Conservation (phyloP, 2,888 invertebrate genomes). For the Sphinx pinastri region DNA sequence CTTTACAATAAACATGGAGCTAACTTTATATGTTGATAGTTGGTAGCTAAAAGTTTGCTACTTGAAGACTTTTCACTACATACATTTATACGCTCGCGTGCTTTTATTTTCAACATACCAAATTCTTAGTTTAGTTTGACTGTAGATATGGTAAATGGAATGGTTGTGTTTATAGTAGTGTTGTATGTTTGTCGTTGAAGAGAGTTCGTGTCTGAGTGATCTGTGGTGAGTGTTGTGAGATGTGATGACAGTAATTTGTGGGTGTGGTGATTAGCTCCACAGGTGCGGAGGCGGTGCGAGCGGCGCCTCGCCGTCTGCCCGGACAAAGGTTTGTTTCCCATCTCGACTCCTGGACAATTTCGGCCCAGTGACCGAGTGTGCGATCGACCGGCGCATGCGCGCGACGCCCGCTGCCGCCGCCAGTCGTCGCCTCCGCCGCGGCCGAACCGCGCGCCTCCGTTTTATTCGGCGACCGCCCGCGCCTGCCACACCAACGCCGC, state of each 20-base stretch:
- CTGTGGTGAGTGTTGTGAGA: not conserved
- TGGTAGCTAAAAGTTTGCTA: slow-evolving; percentile 9
- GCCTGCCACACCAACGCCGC: slow-evolving; percentile 33
- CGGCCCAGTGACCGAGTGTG: slow-evolving; percentile 81
- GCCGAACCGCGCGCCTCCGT: slow-evolving; percentile 57
- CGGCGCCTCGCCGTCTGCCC: slow-evolving; percentile 78
- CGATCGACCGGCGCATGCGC: slow-evolving; percentile 81
- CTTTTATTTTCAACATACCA: slow-evolving; percentile 6
- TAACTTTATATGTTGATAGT: slow-evolving; percentile 15
- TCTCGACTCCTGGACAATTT: slow-evolving; percentile 56
- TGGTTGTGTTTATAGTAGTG: too few relatives aligned
- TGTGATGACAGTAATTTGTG: slow-evolving; percentile 18
- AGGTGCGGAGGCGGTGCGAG: slow-evolving; percentile 64
- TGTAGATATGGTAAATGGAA: too few relatives aligned
- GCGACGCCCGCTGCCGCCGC: slow-evolving; percentile 45
- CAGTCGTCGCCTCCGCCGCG: slow-evolving; percentile 66
- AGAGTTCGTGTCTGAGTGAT: not conserved
- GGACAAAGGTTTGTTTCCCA: slow-evolving; percentile 80
- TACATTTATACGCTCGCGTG: slow-evolving; percentile 3
- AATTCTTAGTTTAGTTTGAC: slow-evolving; percentile 1
- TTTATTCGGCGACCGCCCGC: slow-evolving; percentile 30
- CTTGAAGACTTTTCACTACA: slow-evolving; percentile 12
- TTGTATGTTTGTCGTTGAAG: not conserved
- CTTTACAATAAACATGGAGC: slow-evolving; percentile 13
- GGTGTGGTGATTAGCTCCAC: slow-evolving; percentile 51